These are phyloP conservation scores for Chaenodraco wilsoni DNA, from an alignment of 2,797 vertebrate species.

Conservation along the genomic window DNA sequence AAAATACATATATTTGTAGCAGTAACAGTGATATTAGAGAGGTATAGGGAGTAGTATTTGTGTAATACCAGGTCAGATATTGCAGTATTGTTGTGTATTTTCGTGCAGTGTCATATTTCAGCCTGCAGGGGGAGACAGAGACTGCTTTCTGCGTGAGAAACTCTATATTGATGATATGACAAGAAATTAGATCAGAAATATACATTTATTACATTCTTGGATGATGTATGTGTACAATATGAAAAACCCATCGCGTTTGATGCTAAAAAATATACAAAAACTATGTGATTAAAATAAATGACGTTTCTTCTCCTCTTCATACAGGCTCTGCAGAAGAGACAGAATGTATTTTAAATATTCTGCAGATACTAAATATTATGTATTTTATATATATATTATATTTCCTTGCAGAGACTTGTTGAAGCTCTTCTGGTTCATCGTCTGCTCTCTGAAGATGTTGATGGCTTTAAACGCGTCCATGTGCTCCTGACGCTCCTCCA, in stretches of 20 bases:
- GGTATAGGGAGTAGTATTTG: neutral
- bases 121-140: slow-evolving; percentile 53
- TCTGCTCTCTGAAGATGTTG: neutral
- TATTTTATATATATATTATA: neutral
- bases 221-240: too few species aligned
- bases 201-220: neutral
- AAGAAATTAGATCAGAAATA: neutral
- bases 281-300: too few species aligned
- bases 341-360: too few species aligned
- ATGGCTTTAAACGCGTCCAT: too few species aligned
- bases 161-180: too few species aligned
- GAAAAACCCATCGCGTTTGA: too few species aligned
- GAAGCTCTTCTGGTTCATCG: slow-evolving; percentile 49
- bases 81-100: neutral
- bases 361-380: neutral
- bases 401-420: slow-evolving; percentile 38
- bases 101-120: neutral
- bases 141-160: neutral
- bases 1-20: neutral
- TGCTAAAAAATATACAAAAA: neutral
- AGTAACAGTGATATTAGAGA: neutral
- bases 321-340: slow-evolving; percentile 31
- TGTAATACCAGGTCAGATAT: neutral
- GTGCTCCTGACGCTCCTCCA: too few species aligned
- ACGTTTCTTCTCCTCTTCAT: neutral